Base-by-base conservation (phyloP, 2,888 invertebrate species). In the Maniola hyperantus region DNA sequence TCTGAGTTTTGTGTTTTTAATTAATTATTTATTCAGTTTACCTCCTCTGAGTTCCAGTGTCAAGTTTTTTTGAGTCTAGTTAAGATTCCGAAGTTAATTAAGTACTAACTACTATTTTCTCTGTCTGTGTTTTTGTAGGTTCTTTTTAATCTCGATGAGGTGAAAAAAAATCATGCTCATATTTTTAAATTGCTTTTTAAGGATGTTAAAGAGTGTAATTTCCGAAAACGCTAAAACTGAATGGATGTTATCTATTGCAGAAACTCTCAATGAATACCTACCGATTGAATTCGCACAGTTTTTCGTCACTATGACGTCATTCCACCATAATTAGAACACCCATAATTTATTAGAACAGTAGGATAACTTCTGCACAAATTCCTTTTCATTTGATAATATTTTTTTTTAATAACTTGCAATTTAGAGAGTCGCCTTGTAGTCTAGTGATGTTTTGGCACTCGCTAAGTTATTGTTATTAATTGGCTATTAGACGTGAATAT, bases 271-370 rank as follows among this genome's bases (percentile, higher is more conserved):
- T 53, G 13, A n/a, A 53, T n/a, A n/a, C 6, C 20, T n/a, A n/a
- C 6, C 20, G 68, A 18, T 67, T 71, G 15, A 79, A 69, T 77
- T 77, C 77, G 75, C 79, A 79, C 72, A 69, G 64, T 60, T 65
- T n/a, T 66, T 53, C 79, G 79, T 78, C 78, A 48, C 70, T 1
- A 50, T 75, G 76, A 79, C 82, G 81, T 79, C 76, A 76, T 66
- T 48, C 6, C 7, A 42, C 74, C 66, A 64, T 68, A 77, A 76
- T 79, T 80, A 80, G 79, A 78, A 65, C 67, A 50, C 53, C 57
- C 18, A n/a, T 26, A 33, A 2, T 2, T n/a, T 53, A n/a, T 6
- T 34, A 8, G 18, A 7, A 7, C 51, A 11, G 51, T 26, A 0
- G 11, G 26, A 53, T 26, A 13, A 53, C 53, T 1, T 53, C 51